These are phyloP conservation scores for Colletes collaris DNA, from an alignment of 2,888 invertebrate genomes.

Conservation along the genomic window DNA sequence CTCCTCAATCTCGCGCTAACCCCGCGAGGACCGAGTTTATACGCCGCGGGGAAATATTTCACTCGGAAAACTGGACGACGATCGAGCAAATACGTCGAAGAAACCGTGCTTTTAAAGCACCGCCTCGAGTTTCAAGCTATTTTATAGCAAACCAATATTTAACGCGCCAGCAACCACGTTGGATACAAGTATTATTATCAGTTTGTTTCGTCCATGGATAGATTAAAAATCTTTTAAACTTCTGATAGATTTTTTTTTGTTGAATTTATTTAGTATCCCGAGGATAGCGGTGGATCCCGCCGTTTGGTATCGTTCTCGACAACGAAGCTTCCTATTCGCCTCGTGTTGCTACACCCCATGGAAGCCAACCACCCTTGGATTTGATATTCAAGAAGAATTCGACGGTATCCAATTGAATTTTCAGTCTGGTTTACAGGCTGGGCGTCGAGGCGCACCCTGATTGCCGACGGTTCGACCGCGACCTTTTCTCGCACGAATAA, in stretches of 20 bases:
- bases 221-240: too few relatives aligned
- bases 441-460: conserved; percentile 69
- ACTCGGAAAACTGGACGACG: conserved; percentile 39
- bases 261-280: too few relatives aligned
- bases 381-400: conserved; percentile 77
- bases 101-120: not conserved
- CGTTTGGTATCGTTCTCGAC: not conserved
- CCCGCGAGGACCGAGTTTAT: conserved; percentile 50
- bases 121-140: too few relatives aligned
- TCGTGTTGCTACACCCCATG: conserved; percentile 9
- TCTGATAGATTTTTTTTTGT: too few relatives aligned
- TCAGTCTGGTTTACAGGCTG: conserved; percentile 66
- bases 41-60: conserved; percentile 42
- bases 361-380: conserved; percentile 43
- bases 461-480: conserved; percentile 75
- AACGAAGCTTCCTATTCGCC: conserved; percentile 7
- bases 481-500: conserved; percentile 74
- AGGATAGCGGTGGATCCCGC: too few relatives aligned
- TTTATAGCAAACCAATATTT: too few relatives aligned
- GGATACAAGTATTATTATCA: too few relatives aligned
- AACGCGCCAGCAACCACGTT: too few relatives aligned
- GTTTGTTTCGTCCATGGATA: too few relatives aligned
- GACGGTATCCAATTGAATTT: conserved; percentile 77
- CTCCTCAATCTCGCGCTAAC: conserved; percentile 62
- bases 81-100: conserved; percentile 17